These are phyloP conservation scores for Arothron firmamentum DNA, from an alignment of 2,113 vertebrate species.

Conservation along the genomic window DNA sequence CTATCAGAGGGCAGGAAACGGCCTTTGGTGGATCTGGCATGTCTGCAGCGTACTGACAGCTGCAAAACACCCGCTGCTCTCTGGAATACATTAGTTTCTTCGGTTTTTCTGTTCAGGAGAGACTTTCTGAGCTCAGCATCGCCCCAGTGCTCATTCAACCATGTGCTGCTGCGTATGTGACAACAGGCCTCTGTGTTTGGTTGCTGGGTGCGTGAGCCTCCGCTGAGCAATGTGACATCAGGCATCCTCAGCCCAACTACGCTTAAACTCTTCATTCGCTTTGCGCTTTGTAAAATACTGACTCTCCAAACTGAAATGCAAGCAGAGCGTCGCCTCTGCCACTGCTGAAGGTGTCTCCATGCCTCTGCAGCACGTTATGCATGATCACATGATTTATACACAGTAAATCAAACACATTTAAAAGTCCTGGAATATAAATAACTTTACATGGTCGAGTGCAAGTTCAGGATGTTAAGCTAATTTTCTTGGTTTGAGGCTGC, in stretches of 20 bases:
- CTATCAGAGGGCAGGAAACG: slow-evolving; percentile 44
- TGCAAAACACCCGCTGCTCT: slow-evolving; percentile 11
- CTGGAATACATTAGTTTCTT: slow-evolving; percentile 11
- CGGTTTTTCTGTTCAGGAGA: slow-evolving; percentile 24
- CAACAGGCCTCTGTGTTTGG: slow-evolving; percentile 20
- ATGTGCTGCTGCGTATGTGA: neutral
- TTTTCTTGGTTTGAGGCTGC: too few species aligned
- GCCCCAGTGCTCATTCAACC: slow-evolving; percentile 6
- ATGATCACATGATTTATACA: too few species aligned
- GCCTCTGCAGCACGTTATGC: too few species aligned
- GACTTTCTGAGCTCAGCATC: neutral
- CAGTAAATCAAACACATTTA: too few species aligned
- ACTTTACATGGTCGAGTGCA: too few species aligned
- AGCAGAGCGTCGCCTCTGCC: too few species aligned
- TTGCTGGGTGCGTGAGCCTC: neutral
- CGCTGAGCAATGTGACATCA: neutral
- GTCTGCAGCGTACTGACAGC: slow-evolving; percentile 35
- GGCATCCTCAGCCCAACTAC: neutral
- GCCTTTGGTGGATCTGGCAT: slow-evolving; percentile 31
- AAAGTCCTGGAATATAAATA: too few species aligned
- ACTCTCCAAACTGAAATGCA: neutral
- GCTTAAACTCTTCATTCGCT: neutral
- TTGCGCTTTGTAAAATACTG: neutral
- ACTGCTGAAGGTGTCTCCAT: too few species aligned
- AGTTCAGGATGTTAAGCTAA: too few species aligned